Conservation (phyloP, 1,140 invertebrate species). For the Drosophila miranda region DNA sequence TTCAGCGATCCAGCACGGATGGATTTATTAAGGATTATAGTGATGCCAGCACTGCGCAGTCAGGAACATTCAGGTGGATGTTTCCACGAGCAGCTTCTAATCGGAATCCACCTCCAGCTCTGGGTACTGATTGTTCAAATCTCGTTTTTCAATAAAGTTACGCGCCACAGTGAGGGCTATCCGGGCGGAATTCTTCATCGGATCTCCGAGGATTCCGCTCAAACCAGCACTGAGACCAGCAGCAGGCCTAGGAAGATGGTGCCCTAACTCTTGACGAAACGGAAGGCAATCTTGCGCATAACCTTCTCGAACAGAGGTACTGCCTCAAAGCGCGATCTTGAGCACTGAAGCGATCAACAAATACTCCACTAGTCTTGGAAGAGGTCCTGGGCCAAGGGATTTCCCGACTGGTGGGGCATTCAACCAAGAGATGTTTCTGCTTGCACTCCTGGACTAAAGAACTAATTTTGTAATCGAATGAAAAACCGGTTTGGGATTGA, state of each 20-base stretch:
- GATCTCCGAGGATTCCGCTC: conserved; percentile 12
- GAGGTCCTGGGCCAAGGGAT: too few relatives aligned
- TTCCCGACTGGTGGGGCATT: too few relatives aligned
- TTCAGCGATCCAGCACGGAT: conserved; percentile 91
- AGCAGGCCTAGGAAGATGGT: conserved; percentile 84
- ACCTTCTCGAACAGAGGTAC: conserved; percentile 85
- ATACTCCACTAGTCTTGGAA: too few relatives aligned
- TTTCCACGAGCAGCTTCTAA: conserved; percentile 81
- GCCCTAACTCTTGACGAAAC: conserved; percentile 94
- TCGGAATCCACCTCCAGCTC: conserved; percentile 83
- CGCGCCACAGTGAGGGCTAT: conserved; percentile 97
- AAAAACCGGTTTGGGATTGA: conserved; percentile 20
- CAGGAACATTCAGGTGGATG: conserved; percentile 98
- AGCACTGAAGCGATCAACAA: too few relatives aligned
- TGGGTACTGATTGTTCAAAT: conserved; percentile 90
- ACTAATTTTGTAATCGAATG: conserved; percentile 7
- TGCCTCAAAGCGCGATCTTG: too few relatives aligned
- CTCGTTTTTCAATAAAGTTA: conserved; percentile 87
- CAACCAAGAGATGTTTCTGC: too few relatives aligned
- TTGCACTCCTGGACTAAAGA: neutral
- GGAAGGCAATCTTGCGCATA: conserved; percentile 93
- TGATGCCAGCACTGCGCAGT: conserved; percentile 93
- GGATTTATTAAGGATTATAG: conserved; percentile 89
- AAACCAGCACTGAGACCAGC: neutral
- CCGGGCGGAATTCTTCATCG: conserved; percentile 86